phyloP scores from a whole-genome alignment of 1,140 invertebrate genomes.

The Pseudomyrmex concolor region DNA sequence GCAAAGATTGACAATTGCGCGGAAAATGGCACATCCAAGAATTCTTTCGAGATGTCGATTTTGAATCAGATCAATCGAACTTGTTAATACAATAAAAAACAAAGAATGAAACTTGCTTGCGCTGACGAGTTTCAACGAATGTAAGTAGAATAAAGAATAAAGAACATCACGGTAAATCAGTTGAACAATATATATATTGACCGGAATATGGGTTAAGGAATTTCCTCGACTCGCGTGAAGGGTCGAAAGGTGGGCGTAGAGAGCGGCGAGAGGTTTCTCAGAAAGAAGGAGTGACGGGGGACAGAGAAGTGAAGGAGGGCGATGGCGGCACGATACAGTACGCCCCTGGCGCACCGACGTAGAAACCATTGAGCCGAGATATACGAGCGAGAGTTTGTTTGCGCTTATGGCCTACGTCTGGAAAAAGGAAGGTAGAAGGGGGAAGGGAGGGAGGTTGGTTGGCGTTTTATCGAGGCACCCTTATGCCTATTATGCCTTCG shows the following conservation, averaged over 20 bases:
- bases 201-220: slow-evolving; percentile 55
- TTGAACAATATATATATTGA: slow-evolving; percentile 40
- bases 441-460: slow-evolving; percentile 31
- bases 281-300: neutral
- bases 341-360: slow-evolving; percentile 64
- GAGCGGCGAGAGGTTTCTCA: neutral
- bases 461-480: slow-evolving; percentile 82
- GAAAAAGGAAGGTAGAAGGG: slow-evolving; percentile 48
- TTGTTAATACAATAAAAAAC: slow-evolving; percentile 1
- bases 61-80: neutral
- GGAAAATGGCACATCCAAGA: slow-evolving; percentile 4
- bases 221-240: slow-evolving; percentile 33
- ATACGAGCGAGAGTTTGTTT: slow-evolving; percentile 79
- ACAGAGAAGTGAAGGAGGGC: slow-evolving; percentile 9
- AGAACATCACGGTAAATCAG: slow-evolving; percentile 32
- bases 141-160: neutral
- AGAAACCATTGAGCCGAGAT: slow-evolving; percentile 76
- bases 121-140: neutral
- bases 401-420: slow-evolving; percentile 78
- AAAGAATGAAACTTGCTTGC: neutral
- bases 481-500: slow-evolving; percentile 82
- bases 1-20: neutral
- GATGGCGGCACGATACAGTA: slow-evolving; percentile 60
- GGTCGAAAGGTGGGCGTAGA: slow-evolving; percentile 5
- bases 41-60: neutral